A percentile compares a stretch with the other conserved stretches of the same genome.
phyloP scores from a whole-genome alignment of 1,140 invertebrate genomes.

The Solenopsis invicta region DNA sequence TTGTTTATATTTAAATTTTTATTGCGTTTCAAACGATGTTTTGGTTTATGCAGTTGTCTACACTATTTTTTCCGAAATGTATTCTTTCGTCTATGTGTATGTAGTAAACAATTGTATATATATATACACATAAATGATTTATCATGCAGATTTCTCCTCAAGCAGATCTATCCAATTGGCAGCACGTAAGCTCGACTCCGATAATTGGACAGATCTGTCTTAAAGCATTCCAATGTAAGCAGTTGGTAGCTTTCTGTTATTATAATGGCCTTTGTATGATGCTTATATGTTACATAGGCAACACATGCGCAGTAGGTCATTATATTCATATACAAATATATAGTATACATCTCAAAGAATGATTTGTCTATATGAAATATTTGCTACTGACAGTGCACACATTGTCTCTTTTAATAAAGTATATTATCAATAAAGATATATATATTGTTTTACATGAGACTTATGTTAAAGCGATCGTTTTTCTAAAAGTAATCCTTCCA shows the following conservation, averaged over 20 bases:
- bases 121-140: conserved; percentile 79
- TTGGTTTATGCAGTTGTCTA: conserved; percentile 58
- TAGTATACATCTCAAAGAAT: conserved; percentile 65
- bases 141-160: conserved; percentile 71
- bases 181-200: background rate
- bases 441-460: conserved; percentile 40
- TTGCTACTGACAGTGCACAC: conserved; percentile 74
- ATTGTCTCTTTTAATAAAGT: conserved; percentile 78
- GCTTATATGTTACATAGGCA: conserved; percentile 17
- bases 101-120: conserved; percentile 84
- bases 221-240: conserved; percentile 81
- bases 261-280: conserved; percentile 69
- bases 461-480: conserved; percentile 31
- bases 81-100: conserved; percentile 81
- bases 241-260: conserved; percentile 76
- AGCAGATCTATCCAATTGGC: conserved; percentile 37
- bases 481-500: background rate
- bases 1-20: conserved; percentile 61
- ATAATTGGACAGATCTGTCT: conserved; percentile 45
- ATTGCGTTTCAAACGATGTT: conserved; percentile 50
- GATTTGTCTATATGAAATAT: conserved; percentile 72
- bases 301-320: conserved; percentile 47
- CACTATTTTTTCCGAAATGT: conserved; percentile 53
- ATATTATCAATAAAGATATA: conserved; percentile 69
- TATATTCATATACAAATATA: conserved; percentile 71